Evolutionary conservation across 2,888 invertebrate genomes (phyloP).

Genomic region (Clunio marinus): DNA sequence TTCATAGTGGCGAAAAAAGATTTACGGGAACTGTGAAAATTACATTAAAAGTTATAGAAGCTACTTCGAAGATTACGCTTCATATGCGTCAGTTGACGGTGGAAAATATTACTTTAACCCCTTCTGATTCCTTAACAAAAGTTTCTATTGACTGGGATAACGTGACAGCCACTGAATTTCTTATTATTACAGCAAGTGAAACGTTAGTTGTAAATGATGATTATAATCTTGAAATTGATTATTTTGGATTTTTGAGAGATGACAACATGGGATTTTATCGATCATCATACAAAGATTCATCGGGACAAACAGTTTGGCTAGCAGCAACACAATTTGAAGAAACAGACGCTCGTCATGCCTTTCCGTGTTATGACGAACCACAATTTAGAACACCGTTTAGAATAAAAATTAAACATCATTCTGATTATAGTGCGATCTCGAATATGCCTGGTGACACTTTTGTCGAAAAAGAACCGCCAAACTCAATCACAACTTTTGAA

Average conservation of each 20-base stretch:
- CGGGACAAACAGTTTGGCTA: constrained; percentile 50
- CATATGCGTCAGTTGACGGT: constrained; percentile 3
- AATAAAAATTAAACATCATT: constrained; percentile 1
- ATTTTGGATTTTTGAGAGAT: constrained; percentile 55
- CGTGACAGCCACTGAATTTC: constrained; percentile 24
- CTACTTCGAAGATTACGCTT: neutral
- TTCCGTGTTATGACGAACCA: constrained; percentile 60
- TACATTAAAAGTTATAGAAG: neutral
- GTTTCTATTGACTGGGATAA: neutral
- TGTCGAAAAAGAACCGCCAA: constrained; percentile 40
- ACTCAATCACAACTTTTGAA: constrained; percentile 46
- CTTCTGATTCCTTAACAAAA: neutral
- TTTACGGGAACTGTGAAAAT: constrained; percentile 11
- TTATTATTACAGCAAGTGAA: neutral
- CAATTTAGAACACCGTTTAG: constrained; percentile 39
- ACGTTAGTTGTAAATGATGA: neutral
- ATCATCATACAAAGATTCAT: constrained; percentile 53
- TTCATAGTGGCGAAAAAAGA: constrained; percentile 41
- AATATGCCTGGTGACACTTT: constrained; percentile 40
- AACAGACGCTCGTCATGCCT: constrained; percentile 66
- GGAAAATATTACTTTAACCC: neutral
- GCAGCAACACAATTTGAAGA: constrained; percentile 71
- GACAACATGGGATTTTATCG: constrained; percentile 64
- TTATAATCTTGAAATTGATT: constrained; percentile 51
- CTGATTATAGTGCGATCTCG: constrained; percentile 23